Base-by-base conservation (phyloP, 2,797 vertebrate genomes). In the Neosilurus mollespiculum region DNA sequence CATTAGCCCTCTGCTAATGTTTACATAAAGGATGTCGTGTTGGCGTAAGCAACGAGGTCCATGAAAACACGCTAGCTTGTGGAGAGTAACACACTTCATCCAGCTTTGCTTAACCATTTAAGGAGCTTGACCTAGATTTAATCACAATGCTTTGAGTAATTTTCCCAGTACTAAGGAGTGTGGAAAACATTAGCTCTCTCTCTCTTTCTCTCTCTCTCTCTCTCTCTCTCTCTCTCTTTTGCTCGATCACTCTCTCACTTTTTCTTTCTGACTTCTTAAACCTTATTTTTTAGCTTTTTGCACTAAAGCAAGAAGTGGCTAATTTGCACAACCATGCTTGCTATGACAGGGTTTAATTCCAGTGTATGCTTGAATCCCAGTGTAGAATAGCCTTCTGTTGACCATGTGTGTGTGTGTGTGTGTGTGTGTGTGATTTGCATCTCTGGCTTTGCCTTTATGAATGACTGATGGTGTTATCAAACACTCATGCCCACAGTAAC, bases 391-490 rank as follows among this genome's bases (percentile, higher is more conserved):
- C 58, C 79, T 22, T 81, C 80, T 69, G 15, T 77, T 83, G 75
- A 53, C 69, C n/a, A 51, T 61, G 58, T 43, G 24, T 51, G 69
- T 54, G 51, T 22, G 24, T 54, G 51, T 22, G 24, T 53, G 56
- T 49, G 58, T 20, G 16, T 30, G 69, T 82, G 73, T 34, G 34
- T 9, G 34, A 20, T 71, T 62, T 86, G 81, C 80, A 79, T 80
- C 73, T 75, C 82, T 81, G 81, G 83, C 84, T 86, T 84, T 59
- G 37, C 83, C 78, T 88, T 87, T 87, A 80, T 89, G 83, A 88
- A 88, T 87, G 84, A 87, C 87, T 86, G 84, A 87, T 89, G 81
- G 76, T 75, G 73, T 82, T 86, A 87, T 87, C 87, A 87, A 83
- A 87, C 84, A 81, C 70, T 49, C 75, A 78, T 85, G 81, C 87